phyloP scores from a whole-genome alignment of 1,140 invertebrate genomes.

The Caenorhabditis latens region DNA sequence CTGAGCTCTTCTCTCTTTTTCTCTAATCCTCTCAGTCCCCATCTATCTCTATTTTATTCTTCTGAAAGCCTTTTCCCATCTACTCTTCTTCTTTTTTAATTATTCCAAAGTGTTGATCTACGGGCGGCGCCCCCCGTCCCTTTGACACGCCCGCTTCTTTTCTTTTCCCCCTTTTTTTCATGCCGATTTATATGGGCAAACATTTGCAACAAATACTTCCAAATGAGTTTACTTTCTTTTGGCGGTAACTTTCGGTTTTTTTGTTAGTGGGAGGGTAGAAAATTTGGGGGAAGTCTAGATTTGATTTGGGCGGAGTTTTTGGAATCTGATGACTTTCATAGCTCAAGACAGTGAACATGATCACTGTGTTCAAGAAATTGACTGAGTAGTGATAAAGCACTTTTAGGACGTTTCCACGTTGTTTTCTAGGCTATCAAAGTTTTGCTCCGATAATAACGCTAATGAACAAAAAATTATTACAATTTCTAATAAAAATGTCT shows the following conservation, averaged over 20 bases:
- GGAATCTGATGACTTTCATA: too few species aligned
- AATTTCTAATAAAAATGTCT: too few species aligned
- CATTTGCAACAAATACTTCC: background rate
- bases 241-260: slow-evolving; percentile 9
- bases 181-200: slow-evolving; percentile 28
- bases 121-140: background rate
- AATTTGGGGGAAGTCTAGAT: too few species aligned
- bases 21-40: background rate
- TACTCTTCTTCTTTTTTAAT: background rate
- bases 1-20: background rate
- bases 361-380: too few species aligned
- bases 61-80: background rate
- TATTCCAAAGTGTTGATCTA: slow-evolving; percentile 41
- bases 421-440: too few species aligned
- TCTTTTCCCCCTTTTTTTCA: background rate
- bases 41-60: background rate
- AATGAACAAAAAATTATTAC: too few species aligned
- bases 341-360: too few species aligned
- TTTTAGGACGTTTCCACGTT: too few species aligned
- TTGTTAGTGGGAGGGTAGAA: background rate
- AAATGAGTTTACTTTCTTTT: slow-evolving; percentile 19
- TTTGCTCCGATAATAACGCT: too few species aligned
- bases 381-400: too few species aligned
- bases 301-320: too few species aligned
- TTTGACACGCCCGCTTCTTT: slow-evolving; percentile 3